phyloP scores from a whole-genome alignment of 92 coral and sea anemone species.

The Paramuricea clavata region DNA sequence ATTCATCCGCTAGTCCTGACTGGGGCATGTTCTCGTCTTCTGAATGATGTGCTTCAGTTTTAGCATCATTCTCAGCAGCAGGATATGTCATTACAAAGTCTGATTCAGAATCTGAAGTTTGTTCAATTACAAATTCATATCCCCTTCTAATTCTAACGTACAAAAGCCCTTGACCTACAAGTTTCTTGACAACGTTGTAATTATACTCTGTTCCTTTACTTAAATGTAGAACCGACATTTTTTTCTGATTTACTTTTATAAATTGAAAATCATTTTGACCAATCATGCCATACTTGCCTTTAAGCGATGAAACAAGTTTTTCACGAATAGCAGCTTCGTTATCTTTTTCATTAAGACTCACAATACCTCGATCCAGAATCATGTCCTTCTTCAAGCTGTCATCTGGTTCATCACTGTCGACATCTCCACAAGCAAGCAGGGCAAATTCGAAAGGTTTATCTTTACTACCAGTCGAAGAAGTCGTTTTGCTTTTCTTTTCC shows the following conservation, averaged over 20 bases:
- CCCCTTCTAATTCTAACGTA: slow-evolving; percentile 33
- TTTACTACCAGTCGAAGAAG: slow-evolving; percentile 6
- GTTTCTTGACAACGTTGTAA: slow-evolving; percentile 49
- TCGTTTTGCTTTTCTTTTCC: slow-evolving; percentile 38
- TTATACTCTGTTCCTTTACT: slow-evolving; percentile 55
- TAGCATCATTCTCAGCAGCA: background rate
- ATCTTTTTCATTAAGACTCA: slow-evolving; percentile 41
- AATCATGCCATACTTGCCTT: slow-evolving; percentile 53
- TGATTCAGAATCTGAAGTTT: slow-evolving; percentile 36
- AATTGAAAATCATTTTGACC: slow-evolving; percentile 52
- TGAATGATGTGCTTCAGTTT: background rate
- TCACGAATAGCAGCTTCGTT: slow-evolving; percentile 53
- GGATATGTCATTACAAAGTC: background rate
- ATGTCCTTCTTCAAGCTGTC: slow-evolving; percentile 56
- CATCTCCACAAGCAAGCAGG: slow-evolving; percentile 53
- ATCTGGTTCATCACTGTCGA: slow-evolving; percentile 59
- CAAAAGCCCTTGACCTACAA: slow-evolving; percentile 61
- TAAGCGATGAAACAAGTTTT: slow-evolving; percentile 51
- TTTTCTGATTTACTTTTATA: slow-evolving; percentile 59
- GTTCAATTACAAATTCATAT: slow-evolving; percentile 11
- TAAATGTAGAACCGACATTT: slow-evolving; percentile 43
- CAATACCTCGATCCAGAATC: slow-evolving; percentile 68
- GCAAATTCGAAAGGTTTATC: slow-evolving; percentile 72
- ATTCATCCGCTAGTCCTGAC: background rate
- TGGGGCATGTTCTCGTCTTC: background rate